Evolutionary conservation across 2,888 invertebrate genomes (phyloP).

Genomic region (Adelphocoris suturalis): DNA sequence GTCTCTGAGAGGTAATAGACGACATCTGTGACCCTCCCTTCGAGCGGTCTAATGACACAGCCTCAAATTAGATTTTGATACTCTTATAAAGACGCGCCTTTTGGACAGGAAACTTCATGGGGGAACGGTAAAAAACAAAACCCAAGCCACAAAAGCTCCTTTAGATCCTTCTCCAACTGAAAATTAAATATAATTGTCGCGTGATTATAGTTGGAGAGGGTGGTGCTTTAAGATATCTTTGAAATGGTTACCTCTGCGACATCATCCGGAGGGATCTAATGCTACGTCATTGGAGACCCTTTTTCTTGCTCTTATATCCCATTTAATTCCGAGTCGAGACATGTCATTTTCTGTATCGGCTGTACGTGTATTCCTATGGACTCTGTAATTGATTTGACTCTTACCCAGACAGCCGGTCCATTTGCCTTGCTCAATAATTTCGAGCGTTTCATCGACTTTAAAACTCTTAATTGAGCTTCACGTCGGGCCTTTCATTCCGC

Average conservation of each 20-base stretch:
- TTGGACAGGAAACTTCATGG: constrained; percentile 59
- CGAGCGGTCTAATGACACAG: constrained; percentile 63
- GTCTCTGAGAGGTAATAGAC: constrained; percentile 65
- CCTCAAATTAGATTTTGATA: constrained; percentile 72
- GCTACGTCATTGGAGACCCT: constrained; percentile 55
- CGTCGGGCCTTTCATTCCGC: constrained; percentile 45
- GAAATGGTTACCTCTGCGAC: constrained; percentile 67
- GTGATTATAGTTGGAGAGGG: constrained; percentile 68
- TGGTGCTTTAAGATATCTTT: constrained; percentile 67
- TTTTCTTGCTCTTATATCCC: constrained; percentile 61
- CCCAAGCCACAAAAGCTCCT: constrained; percentile 57
- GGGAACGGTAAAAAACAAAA: constrained; percentile 43
- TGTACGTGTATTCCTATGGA: constrained; percentile 36
- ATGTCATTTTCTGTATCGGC: constrained; percentile 64
- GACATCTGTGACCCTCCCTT: constrained; percentile 64
- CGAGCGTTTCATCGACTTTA: constrained; percentile 45
- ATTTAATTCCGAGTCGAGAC: constrained; percentile 48
- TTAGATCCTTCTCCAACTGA: constrained; percentile 57
- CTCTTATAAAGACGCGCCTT: constrained; percentile 72
- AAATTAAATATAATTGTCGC: constrained; percentile 72
- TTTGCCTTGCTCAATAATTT: constrained; percentile 53
- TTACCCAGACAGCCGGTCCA: constrained; percentile 22
- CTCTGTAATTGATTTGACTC: constrained; percentile 50
- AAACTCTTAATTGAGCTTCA: constrained; percentile 23
- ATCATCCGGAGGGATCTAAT: constrained; percentile 57